These are phyloP conservation scores for Todus mexicanus DNA, from an alignment of 2,797 vertebrate species.

Conservation along the genomic window DNA sequence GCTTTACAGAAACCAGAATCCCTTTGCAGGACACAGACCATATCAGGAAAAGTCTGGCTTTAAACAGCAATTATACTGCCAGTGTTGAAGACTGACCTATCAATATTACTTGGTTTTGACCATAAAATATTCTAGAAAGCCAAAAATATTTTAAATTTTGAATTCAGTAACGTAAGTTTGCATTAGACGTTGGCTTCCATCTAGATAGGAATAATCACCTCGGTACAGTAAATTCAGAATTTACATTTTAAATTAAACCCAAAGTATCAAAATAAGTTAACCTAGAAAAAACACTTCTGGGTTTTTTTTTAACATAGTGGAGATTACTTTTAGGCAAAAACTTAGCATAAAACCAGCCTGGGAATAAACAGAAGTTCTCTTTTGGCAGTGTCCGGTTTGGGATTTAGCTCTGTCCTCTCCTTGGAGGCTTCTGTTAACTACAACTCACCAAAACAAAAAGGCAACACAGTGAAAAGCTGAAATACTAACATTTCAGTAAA, in stretches of 20 bases:
- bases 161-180: background rate
- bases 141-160: background rate
- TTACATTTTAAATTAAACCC: background rate
- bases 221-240: background rate
- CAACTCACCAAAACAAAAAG: background rate
- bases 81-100: background rate
- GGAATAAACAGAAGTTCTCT: background rate
- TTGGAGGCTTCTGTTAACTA: background rate
- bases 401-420: background rate
- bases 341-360: background rate
- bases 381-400: constrained; percentile 23
- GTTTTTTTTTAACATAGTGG: background rate
- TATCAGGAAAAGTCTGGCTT: background rate
- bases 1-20: background rate
- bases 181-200: background rate
- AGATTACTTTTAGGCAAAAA: constrained; percentile 2
- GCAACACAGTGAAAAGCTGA: constrained; percentile 31
- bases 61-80: background rate
- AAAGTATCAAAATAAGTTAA: background rate
- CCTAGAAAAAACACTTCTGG: background rate
- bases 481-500: constrained; percentile 56
- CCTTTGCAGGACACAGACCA: background rate
- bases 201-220: background rate
- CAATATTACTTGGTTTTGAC: background rate
- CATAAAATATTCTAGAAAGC: background rate